A percentile compares a stretch with the other conserved stretches of the same genome.
Evolutionary conservation across 2,888 invertebrate species (phyloP).

Genomic region (Mesorhabditis belari): DNA sequence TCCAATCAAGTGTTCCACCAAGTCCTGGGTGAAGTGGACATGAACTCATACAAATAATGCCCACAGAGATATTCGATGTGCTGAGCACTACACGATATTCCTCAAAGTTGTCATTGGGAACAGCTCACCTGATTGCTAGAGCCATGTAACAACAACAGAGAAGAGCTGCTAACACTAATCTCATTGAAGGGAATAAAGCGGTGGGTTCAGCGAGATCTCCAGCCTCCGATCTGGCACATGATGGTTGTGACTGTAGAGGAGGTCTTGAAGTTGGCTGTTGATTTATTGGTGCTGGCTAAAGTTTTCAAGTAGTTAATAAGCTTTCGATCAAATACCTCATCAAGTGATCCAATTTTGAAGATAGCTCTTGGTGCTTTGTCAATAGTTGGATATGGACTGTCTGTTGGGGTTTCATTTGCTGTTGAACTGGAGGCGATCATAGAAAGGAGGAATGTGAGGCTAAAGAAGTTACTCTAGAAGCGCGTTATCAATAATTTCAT

Average conservation of each 20-base stretch:
- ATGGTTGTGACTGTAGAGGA: background rate
- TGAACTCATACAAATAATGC: conserved; percentile 50
- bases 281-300: no score
- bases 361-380: background rate
- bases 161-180: conserved; percentile 44
- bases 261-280: no score
- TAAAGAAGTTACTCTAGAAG: no score
- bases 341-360: background rate
- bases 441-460: no score
- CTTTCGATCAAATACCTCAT: no score
- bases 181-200: conserved; percentile 47
- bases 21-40: conserved; percentile 46
- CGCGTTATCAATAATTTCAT: no score
- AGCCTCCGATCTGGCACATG: conserved; percentile 2
- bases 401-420: no score
- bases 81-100: conserved; percentile 2
- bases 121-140: conserved; percentile 29
- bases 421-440: no score
- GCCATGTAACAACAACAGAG: conserved; percentile 49
- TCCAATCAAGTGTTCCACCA: conserved; percentile 37
- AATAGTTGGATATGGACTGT: no score
- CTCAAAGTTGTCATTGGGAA: background rate
- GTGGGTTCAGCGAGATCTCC: conserved; percentile 14
- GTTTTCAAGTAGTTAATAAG: no score
- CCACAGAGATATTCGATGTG: conserved; percentile 48